A percentile compares a stretch with the other conserved stretches of the same genome.
Evolutionary conservation across 2,888 invertebrate genomes (phyloP).

Genomic region (Drosophila neoperkinsi): DNA sequence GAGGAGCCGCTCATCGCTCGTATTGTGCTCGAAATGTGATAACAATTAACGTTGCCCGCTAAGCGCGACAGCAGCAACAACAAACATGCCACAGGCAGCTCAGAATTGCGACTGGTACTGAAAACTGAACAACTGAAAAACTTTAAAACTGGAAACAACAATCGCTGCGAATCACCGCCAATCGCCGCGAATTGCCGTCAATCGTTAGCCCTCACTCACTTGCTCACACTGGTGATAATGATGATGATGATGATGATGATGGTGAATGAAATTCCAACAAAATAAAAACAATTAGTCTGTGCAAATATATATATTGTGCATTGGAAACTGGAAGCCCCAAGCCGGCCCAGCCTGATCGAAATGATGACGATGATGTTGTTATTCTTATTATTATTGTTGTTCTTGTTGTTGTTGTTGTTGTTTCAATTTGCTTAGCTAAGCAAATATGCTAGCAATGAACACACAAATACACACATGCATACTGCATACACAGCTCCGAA

Average conservation of each 20-base stretch:
- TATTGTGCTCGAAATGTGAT: conserved; percentile 52
- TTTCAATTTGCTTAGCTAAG: conserved; percentile 61
- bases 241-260: background rate
- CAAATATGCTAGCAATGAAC: conserved; percentile 50
- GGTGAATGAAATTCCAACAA: conserved; percentile 69
- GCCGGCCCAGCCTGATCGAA: conserved; percentile 9
- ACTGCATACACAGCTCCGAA: conserved; percentile 10
- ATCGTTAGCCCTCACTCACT: conserved; percentile 24
- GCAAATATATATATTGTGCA: conserved; percentile 59
- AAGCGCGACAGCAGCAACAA: conserved; percentile 61
- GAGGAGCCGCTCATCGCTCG: conserved; percentile 54
- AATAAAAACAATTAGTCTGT: conserved; percentile 72
- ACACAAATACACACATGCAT: background rate
- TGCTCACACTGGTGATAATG: conserved; percentile 1
- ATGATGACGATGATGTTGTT: conserved; percentile 21
- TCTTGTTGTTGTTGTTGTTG: conserved; percentile 19
- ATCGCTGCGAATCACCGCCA: conserved; percentile 25
- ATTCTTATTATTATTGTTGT: conserved; percentile 7
- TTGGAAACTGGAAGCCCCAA: conserved; percentile 25
- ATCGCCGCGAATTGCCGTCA: conserved; percentile 20
- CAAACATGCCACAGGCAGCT: conserved; percentile 73
- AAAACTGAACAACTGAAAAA: conserved; percentile 22
- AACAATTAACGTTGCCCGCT: conserved; percentile 61
- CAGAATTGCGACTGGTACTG: conserved; percentile 69
- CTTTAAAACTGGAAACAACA: conserved; percentile 29